Evolutionary conservation across 2,113 vertebrate genomes (phyloP).

Genomic region (Psammodynastes pulverulentus): DNA sequence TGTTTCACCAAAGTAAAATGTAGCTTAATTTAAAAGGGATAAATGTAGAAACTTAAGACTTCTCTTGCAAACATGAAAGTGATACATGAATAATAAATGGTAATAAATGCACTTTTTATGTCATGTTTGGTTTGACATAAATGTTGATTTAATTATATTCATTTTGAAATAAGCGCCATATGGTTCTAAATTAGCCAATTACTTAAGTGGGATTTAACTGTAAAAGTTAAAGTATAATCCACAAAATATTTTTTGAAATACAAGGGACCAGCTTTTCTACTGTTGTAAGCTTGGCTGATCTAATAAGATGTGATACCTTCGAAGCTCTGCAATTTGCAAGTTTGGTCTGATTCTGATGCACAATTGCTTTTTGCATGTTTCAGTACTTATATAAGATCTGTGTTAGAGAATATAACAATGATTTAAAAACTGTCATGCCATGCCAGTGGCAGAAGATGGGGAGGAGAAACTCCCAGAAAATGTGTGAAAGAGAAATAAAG

Average conservation of each 20-base stretch:
- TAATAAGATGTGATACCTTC: neutral
- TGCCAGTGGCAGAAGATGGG: neutral
- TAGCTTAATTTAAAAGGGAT: conserved; percentile 24
- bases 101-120: neutral
- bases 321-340: neutral
- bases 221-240: neutral
- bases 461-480: neutral
- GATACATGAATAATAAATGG: neutral
- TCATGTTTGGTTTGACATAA: neutral
- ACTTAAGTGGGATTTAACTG: conserved; percentile 19
- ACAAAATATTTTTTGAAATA: neutral
- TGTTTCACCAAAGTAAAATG: conserved; percentile 15
- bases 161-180: conserved; percentile 37
- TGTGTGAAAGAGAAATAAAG: neutral
- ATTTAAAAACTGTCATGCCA: neutral
- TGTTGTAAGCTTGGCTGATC: neutral
- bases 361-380: neutral
- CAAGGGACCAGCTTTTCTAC: neutral
- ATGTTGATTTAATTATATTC: conserved; percentile 10
- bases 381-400: neutral
- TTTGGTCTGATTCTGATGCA: neutral
- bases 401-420: neutral
- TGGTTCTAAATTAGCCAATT: conserved; percentile 46
- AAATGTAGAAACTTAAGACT: conserved; percentile 36
- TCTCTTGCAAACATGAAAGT: neutral